Percentiles rank a stretch among this genome's conserved stretches.
Conservation (phyloP, 2,888 invertebrate species). For the Zonitis immaculata region DNA sequence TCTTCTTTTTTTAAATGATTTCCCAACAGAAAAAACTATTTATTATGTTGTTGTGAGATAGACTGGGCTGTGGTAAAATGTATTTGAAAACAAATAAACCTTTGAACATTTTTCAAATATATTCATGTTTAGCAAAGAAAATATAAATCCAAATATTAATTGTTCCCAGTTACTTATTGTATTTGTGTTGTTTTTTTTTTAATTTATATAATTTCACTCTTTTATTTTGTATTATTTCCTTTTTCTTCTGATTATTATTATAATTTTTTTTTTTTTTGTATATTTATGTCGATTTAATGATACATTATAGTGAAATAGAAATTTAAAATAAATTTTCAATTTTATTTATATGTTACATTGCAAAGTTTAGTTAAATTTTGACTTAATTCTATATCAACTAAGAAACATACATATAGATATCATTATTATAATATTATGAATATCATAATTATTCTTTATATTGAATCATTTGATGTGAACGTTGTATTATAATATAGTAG, state of each 20-base stretch:
- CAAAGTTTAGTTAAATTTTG: background rate
- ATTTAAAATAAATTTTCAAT: constrained; percentile 19
- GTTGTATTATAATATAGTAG: constrained; percentile 21
- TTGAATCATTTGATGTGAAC: constrained; percentile 19
- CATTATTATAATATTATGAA: no score
- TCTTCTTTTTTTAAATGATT: background rate
- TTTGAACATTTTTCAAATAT: constrained; percentile 3
- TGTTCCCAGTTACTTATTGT: constrained; percentile 11
- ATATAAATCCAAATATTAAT: background rate
- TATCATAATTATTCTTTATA: constrained; percentile 13
- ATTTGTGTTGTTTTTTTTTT: background rate
- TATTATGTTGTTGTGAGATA: constrained; percentile 8
- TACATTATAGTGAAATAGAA: constrained; percentile 7
- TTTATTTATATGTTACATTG: constrained; percentile 1
- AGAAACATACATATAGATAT: background rate
- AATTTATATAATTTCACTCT: constrained; percentile 4
- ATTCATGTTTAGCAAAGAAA: constrained; percentile 1
- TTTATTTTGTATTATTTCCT: background rate
- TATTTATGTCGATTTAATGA: constrained; percentile 16
- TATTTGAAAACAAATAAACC: constrained; percentile 20
- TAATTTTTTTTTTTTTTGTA: constrained; percentile 10
- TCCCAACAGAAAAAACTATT: no score
- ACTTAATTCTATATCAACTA: background rate
- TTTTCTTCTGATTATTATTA: background rate
- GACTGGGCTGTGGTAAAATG: constrained; percentile 28